Conservation (phyloP, 2,113 vertebrate genomes). For the Sula dactylatra region DNA sequence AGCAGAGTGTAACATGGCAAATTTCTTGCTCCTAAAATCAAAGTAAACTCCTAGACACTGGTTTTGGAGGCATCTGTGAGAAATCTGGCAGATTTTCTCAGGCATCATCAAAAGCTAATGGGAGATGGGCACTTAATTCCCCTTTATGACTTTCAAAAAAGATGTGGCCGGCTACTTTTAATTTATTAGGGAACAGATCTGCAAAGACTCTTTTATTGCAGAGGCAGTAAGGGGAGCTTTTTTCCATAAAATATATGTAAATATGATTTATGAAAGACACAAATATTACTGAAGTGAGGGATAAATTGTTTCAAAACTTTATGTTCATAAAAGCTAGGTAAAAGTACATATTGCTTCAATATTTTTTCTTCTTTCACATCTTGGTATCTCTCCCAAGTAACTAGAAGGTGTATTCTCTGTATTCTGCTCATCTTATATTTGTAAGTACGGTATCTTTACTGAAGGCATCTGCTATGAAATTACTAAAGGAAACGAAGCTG, state of each 20-base stretch:
- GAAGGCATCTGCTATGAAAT: neutral
- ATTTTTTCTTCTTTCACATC: neutral
- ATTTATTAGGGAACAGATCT: slow-evolving; percentile 45
- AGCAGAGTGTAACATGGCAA: neutral
- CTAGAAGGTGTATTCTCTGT: neutral
- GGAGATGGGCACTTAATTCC: slow-evolving; percentile 29
- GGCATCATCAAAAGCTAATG: slow-evolving; percentile 25
- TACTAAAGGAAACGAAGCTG: neutral
- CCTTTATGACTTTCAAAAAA: slow-evolving; percentile 24
- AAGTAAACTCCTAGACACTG: neutral
- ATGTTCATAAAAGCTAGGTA: neutral
- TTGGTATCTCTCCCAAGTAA: neutral
- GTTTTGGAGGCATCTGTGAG: neutral
- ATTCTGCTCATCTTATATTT: neutral
- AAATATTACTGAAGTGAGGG: slow-evolving; percentile 46
- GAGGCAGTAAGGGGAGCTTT: slow-evolving; percentile 24
- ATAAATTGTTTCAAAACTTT: slow-evolving; percentile 34
- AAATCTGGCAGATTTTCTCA: neutral
- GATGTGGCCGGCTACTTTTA: slow-evolving; percentile 32
- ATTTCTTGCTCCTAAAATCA: neutral
- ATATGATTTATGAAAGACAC: slow-evolving; percentile 49
- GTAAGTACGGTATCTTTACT: neutral
- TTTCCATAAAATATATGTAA: slow-evolving; percentile 57
- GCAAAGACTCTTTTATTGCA: slow-evolving; percentile 38
- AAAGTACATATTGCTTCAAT: neutral